Conservation (phyloP, 2,797 vertebrate species). For the Cuniculus paca region DNA sequence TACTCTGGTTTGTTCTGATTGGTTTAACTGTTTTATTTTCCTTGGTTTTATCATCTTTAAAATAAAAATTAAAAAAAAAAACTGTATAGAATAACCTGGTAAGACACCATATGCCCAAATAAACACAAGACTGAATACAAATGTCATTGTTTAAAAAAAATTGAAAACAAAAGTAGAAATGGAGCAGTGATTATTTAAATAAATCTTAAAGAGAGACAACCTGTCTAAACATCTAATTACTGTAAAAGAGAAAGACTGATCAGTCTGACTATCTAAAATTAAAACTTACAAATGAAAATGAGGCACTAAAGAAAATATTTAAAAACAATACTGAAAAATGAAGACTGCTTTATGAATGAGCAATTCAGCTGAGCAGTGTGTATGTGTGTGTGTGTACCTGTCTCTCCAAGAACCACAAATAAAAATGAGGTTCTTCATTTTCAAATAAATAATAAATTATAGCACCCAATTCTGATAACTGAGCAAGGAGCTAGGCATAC, state of each 20-base stretch:
- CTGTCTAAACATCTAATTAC: background rate
- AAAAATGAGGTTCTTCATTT: conserved; percentile 2
- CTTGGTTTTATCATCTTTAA: no score
- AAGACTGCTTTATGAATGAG: background rate
- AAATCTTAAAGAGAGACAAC: background rate
- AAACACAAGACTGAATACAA: conserved; percentile 23
- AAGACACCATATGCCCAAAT: conserved; percentile 7
- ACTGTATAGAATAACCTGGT: background rate
- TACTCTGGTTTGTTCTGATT: no score
- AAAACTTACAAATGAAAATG: background rate
- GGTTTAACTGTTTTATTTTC: no score
- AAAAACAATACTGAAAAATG: background rate
- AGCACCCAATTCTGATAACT: background rate
- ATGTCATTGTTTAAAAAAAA: background rate
- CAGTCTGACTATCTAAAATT: background rate
- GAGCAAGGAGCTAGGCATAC: background rate
- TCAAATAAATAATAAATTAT: background rate
- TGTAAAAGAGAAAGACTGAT: background rate
- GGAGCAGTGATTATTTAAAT: background rate
- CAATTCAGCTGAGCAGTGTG: conserved; percentile 9
- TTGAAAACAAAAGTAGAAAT: conserved; percentile 31
- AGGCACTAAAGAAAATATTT: background rate
- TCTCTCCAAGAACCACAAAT: background rate
- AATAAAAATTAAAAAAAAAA: no score
- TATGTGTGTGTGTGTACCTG: background rate